Conservation (phyloP, 37 sponge, comb jelly and placozoan genomes). For the Mnemiopsis leidyi region DNA sequence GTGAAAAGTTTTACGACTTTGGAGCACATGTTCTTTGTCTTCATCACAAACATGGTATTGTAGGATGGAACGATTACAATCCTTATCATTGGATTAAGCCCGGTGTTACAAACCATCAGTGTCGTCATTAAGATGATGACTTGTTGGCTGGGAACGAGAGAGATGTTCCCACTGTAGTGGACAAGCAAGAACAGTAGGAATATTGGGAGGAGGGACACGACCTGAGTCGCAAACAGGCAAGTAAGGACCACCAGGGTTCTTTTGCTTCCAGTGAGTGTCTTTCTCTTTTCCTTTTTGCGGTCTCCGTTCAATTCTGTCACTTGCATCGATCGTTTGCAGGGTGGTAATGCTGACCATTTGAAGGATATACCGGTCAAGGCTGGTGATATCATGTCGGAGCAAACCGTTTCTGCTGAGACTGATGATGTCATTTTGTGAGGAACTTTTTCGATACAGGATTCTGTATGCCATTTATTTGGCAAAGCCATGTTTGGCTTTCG, state of each 20-base stretch:
- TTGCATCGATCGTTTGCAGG: no score
- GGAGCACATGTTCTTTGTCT: no score
- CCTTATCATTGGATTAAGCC: slow-evolving; percentile 18
- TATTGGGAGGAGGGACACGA: slow-evolving; percentile 20
- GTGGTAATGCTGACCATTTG: neutral
- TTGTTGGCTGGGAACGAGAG: neutral
- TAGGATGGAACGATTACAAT: neutral
- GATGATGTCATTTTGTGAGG: neutral
- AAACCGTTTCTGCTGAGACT: neutral
- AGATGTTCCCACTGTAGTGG: neutral
- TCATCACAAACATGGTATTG: neutral
- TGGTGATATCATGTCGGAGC: neutral
- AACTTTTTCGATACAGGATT: neutral
- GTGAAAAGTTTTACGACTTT: no score
- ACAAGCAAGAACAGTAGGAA: slow-evolving; percentile 4
- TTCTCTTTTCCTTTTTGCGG: neutral
- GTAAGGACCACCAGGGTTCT: neutral
- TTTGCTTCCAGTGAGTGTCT: neutral
- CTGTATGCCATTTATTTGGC: neutral
- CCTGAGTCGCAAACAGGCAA: neutral
- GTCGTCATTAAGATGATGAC: neutral
- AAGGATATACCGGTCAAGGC: neutral
- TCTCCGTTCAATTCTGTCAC: neutral
- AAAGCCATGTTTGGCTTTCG: neutral
- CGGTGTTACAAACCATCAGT: slow-evolving; percentile 26